Evolutionary conservation across 2,888 invertebrate species (phyloP).

Genomic region (Sclerodermus sp.): DNA sequence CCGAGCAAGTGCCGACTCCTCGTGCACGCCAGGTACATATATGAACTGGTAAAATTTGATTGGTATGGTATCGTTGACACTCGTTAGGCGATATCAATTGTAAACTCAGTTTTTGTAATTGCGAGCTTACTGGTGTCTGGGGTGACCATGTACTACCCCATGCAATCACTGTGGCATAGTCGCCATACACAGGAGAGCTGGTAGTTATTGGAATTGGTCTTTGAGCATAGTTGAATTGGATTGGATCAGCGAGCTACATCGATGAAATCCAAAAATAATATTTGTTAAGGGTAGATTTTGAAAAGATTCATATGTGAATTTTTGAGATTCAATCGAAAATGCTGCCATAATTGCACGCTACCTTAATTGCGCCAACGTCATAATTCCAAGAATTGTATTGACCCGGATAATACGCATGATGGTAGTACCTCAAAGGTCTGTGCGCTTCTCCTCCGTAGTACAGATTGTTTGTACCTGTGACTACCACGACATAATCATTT

Average conservation of each 20-base stretch:
- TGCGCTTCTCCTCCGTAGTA: background rate
- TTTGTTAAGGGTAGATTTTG: background rate
- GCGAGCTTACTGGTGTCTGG: background rate
- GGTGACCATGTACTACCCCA: background rate
- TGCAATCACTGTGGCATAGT: background rate
- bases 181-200: background rate
- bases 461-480: background rate
- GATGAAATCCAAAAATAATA: background rate
- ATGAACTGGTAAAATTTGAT: background rate
- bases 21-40: background rate
- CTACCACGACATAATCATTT: background rate
- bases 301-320: too few relatives aligned
- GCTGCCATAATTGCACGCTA: too few relatives aligned
- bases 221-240: background rate
- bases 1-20: background rate
- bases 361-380: slow-evolving; percentile 1
- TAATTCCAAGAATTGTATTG: background rate
- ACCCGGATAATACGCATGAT: background rate
- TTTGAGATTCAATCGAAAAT: too few relatives aligned
- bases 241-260: background rate
- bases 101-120: background rate
- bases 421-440: background rate
- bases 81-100: background rate
- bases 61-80: background rate
- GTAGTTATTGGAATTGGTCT: background rate